Conservation (phyloP, 92 coral and sea anemone genomes). For the Chrysogorgia sp. region DNA sequence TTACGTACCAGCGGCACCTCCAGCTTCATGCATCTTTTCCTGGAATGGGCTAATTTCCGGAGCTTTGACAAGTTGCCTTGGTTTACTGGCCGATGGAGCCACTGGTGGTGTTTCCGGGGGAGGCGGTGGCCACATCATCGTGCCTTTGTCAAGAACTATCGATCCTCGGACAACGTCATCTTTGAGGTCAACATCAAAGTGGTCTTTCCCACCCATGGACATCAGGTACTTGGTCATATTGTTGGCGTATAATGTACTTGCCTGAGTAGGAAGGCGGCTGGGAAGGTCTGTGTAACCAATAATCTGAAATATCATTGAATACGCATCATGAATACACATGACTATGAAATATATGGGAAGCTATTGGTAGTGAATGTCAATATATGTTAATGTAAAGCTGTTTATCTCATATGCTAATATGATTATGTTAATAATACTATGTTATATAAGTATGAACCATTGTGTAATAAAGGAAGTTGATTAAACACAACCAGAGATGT, state of each 20-base stretch:
- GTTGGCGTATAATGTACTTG: slow-evolving; percentile 95
- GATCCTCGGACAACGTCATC: slow-evolving; percentile 98
- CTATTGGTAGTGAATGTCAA: no score
- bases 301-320: slow-evolving; percentile 55
- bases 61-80: slow-evolving; percentile 71
- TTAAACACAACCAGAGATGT: no score
- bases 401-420: no score
- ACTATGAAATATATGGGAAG: neutral
- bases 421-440: no score
- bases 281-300: slow-evolving; percentile 98
- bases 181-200: slow-evolving; percentile 86
- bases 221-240: slow-evolving; percentile 90
- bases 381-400: no score
- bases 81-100: slow-evolving; percentile 64
- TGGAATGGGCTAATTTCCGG: slow-evolving; percentile 82
- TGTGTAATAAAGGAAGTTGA: no score
- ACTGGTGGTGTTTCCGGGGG: slow-evolving; percentile 73
- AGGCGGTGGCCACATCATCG: slow-evolving; percentile 99
- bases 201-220: slow-evolving; percentile 90
- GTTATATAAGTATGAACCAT: no score
- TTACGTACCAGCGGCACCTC: slow-evolving; percentile 84
- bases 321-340: neutral
- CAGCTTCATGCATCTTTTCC: slow-evolving; percentile 81
- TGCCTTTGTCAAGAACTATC: slow-evolving; percentile 85
- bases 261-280: slow-evolving; percentile 92